Percentiles rank a stretch among this genome's conserved stretches.
phyloP scores from a whole-genome alignment of 2,113 vertebrate genomes.

The Thunnus thynnus region DNA sequence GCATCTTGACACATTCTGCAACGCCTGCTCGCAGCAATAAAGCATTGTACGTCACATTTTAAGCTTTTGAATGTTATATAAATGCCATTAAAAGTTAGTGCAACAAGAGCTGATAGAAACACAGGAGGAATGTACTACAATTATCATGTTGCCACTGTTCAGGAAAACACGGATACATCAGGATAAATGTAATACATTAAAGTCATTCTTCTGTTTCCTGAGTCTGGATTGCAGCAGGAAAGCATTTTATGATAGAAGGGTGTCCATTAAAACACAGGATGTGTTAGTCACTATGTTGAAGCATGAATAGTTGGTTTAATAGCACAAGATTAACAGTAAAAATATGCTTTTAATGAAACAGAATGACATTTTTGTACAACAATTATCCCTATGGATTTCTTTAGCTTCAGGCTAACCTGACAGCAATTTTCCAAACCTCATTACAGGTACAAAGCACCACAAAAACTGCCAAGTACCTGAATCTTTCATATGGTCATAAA shows the following conservation, averaged over 20 bases:
- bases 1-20: constrained; percentile 19
- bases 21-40: constrained; percentile 23
- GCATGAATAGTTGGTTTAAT: background rate
- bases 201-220: constrained; percentile 1
- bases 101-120: constrained; percentile 3
- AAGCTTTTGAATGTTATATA: background rate
- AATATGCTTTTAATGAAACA: too few species aligned
- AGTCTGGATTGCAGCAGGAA: background rate
- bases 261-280: constrained; percentile 6
- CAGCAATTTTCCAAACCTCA: background rate
- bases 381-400: background rate
- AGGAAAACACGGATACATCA: background rate
- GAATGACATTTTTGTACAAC: too few species aligned
- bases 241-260: background rate
- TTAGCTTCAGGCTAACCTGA: background rate
- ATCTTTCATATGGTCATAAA: background rate
- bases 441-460: background rate
- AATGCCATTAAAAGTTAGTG: background rate
- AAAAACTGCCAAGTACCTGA: background rate
- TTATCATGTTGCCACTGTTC: background rate
- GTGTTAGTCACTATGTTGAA: background rate
- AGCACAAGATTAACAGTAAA: background rate
- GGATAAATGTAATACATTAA: background rate
- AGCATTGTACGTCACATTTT: background rate
- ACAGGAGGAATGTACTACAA: background rate